These are phyloP conservation scores for Hafferia zeledoni DNA, from an alignment of 2,797 vertebrate genomes.

Conservation along the genomic window DNA sequence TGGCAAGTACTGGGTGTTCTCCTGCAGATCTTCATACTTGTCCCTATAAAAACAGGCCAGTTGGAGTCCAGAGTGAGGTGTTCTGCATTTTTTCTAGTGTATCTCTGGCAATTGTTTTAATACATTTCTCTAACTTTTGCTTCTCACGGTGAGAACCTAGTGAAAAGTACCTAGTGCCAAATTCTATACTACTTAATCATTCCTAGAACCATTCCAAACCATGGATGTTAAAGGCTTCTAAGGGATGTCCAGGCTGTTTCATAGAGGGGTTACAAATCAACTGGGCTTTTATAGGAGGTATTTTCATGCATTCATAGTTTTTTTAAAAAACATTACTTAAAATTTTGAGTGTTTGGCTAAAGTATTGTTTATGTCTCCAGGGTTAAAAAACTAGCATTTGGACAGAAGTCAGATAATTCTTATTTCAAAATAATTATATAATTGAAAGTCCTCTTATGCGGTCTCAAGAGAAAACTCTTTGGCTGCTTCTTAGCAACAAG, in stretches of 20 bases:
- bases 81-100: constrained; percentile 20
- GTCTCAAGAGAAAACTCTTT: not conserved
- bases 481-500: not conserved
- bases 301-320: not conserved
- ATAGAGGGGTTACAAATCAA: not conserved
- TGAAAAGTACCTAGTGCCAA: constrained; percentile 3
- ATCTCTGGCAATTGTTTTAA: constrained; percentile 60
- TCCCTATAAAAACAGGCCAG: not conserved
- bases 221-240: not conserved
- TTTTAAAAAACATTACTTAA: not conserved
- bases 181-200: not conserved
- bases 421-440: not conserved
- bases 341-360: not conserved
- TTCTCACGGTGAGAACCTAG: constrained; percentile 15
- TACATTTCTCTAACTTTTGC: constrained; percentile 29
- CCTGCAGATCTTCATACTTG: not conserved
- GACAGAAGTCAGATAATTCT: not conserved
- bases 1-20: not conserved
- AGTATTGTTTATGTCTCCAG: not conserved
- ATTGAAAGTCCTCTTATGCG: not conserved
- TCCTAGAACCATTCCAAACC: constrained; percentile 56
- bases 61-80: not conserved
- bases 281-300: not conserved
- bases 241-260: not conserved
- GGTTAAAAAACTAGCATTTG: not conserved